Conservation (phyloP, 2,113 vertebrate genomes). For the Pelecanoides urinatrix region DNA sequence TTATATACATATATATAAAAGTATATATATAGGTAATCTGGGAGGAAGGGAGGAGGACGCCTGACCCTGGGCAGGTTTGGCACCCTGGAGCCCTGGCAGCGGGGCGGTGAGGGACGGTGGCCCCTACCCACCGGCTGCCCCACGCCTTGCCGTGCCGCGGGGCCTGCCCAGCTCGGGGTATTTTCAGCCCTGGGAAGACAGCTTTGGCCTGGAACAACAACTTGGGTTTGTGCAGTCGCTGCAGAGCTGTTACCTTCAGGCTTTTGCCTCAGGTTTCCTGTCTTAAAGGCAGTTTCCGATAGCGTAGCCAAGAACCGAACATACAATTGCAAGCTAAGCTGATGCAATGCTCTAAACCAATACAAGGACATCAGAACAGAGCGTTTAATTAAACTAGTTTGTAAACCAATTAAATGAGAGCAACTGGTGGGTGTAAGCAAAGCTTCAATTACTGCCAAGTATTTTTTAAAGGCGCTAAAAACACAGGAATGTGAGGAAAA, state of each 20-base stretch:
- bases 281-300: neutral
- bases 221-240: neutral
- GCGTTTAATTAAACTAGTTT: neutral
- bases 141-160: accelerated
- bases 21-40: neutral
- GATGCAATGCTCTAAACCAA: neutral
- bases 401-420: neutral
- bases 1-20: neutral
- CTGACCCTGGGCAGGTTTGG: neutral
- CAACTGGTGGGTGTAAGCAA: neutral
- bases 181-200: neutral
- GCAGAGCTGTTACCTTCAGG: neutral
- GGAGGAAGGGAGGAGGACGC: neutral
- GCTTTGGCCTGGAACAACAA: neutral
- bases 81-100: accelerated
- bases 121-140: neutral
- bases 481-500: neutral
- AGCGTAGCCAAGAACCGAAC: neutral
- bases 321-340: neutral
- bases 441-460: neutral
- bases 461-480: neutral
- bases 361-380: neutral
- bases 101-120: accelerated
- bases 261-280: constrained; percentile 21
- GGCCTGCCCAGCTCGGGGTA: neutral